phyloP scores from a whole-genome alignment of 2,888 invertebrate species.

The Agrotis segetum region DNA sequence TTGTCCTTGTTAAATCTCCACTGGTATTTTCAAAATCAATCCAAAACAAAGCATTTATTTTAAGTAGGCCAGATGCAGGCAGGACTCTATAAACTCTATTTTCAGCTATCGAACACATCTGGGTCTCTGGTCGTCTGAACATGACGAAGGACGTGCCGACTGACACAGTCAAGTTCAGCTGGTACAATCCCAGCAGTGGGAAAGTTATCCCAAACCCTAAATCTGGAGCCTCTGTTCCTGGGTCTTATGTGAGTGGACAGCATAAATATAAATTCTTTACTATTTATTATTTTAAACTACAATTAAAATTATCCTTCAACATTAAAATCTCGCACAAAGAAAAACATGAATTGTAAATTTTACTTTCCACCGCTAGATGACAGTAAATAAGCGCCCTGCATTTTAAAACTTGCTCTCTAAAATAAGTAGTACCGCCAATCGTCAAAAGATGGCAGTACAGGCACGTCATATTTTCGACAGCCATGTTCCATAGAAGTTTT shows the following conservation, averaged over 20 bases:
- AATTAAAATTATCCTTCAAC: neutral
- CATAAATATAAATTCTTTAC: neutral
- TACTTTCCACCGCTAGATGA: neutral
- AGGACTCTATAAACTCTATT: too few species aligned
- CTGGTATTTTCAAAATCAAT: too few species aligned
- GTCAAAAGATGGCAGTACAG: neutral
- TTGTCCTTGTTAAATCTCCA: too few species aligned
- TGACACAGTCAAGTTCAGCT: slow-evolving; percentile 73
- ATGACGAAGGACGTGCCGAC: slow-evolving; percentile 77
- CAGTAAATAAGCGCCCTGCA: neutral
- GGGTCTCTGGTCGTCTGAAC: slow-evolving; percentile 85
- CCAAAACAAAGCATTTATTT: too few species aligned
- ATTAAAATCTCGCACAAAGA: too few species aligned
- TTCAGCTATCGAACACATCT: slow-evolving; percentile 84
- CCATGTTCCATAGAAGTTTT: neutral
- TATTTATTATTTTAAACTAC: too few species aligned
- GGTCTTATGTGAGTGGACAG: slow-evolving; percentile 69
- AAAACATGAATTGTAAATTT: neutral
- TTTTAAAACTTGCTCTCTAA: neutral
- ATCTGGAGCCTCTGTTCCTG: slow-evolving; percentile 58
- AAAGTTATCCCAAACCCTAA: slow-evolving; percentile 78
- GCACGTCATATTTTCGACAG: neutral
- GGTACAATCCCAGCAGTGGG: slow-evolving; percentile 80
- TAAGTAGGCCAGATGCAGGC: too few species aligned
- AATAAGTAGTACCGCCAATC: neutral